Conservation (phyloP, 2,797 vertebrate genomes). For the Melanotaenia nigrans region DNA sequence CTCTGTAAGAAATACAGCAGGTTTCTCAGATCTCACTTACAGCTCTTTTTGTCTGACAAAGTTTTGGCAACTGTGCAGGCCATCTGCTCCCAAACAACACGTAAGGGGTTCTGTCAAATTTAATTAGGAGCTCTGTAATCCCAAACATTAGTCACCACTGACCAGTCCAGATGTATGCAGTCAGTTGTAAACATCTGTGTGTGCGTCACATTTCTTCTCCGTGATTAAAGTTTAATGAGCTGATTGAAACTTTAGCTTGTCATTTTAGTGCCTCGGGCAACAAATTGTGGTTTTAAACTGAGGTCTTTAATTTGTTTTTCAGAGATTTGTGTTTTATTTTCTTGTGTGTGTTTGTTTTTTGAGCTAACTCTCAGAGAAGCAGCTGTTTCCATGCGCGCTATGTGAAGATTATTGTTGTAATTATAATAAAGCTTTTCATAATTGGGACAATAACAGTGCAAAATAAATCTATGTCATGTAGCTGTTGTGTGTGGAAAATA, state of each 20-base stretch:
- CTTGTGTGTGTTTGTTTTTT: neutral
- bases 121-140: slow-evolving; percentile 46
- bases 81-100: slow-evolving; percentile 37
- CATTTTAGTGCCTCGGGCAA: neutral
- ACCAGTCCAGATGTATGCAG: slow-evolving; percentile 32
- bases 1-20: slow-evolving; percentile 68
- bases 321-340: neutral
- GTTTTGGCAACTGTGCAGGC: slow-evolving; percentile 19
- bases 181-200: slow-evolving; percentile 17
- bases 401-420: slow-evolving; percentile 43
- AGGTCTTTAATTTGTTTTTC: neutral
- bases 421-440: slow-evolving; percentile 46
- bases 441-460: slow-evolving; percentile 26
- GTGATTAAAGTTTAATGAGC: slow-evolving; percentile 26
- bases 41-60: slow-evolving; percentile 14
- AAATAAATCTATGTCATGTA: slow-evolving; percentile 32
- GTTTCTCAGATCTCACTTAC: slow-evolving; percentile 27
- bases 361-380: slow-evolving; percentile 24
- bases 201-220: slow-evolving; percentile 8
- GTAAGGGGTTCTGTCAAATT: slow-evolving; percentile 38
- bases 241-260: neutral
- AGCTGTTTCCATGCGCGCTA: slow-evolving; percentile 48
- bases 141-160: slow-evolving; percentile 8
- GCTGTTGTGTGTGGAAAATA: slow-evolving; percentile 21
- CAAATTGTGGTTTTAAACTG: neutral